These are phyloP conservation scores for Euphonia xanthogaster DNA, from an alignment of 2,797 vertebrate genomes.

Conservation along the genomic window DNA sequence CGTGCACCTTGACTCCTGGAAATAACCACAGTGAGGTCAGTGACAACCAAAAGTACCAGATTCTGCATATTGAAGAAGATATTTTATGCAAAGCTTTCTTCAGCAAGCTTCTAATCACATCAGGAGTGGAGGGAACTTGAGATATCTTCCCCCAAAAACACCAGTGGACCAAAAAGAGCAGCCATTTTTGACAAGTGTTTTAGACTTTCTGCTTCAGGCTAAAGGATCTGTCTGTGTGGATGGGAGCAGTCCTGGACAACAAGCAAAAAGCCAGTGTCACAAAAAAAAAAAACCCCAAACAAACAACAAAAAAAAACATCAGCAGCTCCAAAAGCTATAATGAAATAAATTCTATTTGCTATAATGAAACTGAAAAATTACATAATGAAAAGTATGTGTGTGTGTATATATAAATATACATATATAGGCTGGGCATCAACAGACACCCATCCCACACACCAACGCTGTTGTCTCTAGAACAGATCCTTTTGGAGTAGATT, in stretches of 20 bases:
- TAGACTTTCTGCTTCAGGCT: background rate
- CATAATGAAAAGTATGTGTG: background rate
- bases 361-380: background rate
- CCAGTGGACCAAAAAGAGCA: background rate
- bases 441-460: background rate
- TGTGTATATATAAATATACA: accelerated
- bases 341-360: background rate
- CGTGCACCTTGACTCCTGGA: background rate
- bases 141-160: background rate
- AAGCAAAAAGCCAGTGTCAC: background rate
- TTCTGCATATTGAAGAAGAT: background rate
- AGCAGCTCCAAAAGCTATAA: background rate
- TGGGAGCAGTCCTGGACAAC: background rate
- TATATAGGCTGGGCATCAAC: background rate
- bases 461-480: background rate
- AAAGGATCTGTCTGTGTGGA: background rate
- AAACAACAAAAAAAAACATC: background rate
- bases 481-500: background rate
- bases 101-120: background rate
- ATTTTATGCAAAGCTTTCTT: background rate
- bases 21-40: background rate
- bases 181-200: background rate
- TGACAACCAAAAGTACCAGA: background rate
- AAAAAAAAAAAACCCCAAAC: background rate
- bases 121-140: background rate